phyloP scores from a whole-genome alignment of 2,113 vertebrate species.

The Phalacrocorax brasilianus region DNA sequence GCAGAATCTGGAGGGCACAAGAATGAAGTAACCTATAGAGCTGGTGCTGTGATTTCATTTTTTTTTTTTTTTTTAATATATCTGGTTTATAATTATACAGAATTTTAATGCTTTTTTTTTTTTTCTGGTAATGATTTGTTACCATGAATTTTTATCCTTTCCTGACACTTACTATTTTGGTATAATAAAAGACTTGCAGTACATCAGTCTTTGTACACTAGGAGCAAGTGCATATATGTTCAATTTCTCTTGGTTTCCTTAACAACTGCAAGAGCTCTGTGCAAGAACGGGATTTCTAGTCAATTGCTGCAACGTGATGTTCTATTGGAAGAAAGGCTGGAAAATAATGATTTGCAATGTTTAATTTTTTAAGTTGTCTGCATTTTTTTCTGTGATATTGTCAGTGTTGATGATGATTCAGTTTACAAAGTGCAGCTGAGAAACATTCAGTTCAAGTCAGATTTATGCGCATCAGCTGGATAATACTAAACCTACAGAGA shows the following conservation, averaged over 20 bases:
- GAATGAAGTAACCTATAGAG: neutral
- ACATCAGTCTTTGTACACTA: neutral
- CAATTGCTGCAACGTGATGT: neutral
- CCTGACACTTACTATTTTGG: neutral
- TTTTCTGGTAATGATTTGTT: neutral
- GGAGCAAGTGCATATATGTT: neutral
- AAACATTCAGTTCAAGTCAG: neutral
- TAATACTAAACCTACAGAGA: neutral
- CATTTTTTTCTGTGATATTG: neutral
- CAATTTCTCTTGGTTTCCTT: neutral
- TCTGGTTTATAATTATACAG: neutral
- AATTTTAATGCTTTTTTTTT: neutral
- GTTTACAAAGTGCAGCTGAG: neutral
- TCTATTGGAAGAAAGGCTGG: neutral
- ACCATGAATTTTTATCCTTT: neutral
- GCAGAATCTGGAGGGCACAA: neutral
- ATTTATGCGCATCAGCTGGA: neutral
- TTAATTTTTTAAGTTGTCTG: neutral
- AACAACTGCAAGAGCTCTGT: neutral
- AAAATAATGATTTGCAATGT: neutral
- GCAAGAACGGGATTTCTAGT: neutral
- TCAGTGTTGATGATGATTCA: neutral
- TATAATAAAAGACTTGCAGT: neutral
- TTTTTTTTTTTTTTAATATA: neutral
- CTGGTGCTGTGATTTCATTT: neutral